phyloP scores from a whole-genome alignment of 1,140 invertebrate species.

The Tetramorium alpestre region DNA sequence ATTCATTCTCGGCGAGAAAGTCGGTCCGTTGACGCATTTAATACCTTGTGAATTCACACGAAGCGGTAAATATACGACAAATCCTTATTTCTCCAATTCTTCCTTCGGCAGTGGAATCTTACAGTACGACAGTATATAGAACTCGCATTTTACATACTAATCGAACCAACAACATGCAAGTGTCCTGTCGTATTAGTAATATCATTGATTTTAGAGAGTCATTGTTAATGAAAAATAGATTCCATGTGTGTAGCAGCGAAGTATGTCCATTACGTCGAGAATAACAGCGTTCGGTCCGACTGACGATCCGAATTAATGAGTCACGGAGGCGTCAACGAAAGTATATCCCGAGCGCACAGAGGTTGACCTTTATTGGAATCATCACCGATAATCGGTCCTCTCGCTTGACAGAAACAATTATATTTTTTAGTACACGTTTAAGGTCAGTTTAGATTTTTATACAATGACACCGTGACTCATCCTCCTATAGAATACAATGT shows the following conservation, averaged over 20 bases:
- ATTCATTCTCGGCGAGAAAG: slow-evolving; percentile 10
- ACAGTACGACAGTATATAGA: not conserved
- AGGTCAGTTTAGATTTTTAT: slow-evolving; percentile 84
- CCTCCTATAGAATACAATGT: slow-evolving; percentile 62
- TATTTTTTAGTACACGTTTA: slow-evolving; percentile 79
- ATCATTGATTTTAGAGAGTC: slow-evolving; percentile 57
- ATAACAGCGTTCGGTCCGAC: slow-evolving; percentile 56
- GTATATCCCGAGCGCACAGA: slow-evolving; percentile 65
- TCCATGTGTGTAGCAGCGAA: slow-evolving; percentile 41
- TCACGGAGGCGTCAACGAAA: slow-evolving; percentile 71
- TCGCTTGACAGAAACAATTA: slow-evolving; percentile 71
- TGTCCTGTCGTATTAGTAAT: slow-evolving; percentile 66
- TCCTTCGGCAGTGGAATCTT: slow-evolving; percentile 46
- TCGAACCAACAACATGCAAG: slow-evolving; percentile 33
- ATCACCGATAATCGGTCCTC: slow-evolving; percentile 57
- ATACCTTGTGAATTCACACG: slow-evolving; percentile 12
- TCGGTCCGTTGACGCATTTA: not conserved
- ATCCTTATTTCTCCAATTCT: slow-evolving; percentile 32
- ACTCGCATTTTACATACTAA: slow-evolving; percentile 25
- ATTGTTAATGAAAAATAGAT: slow-evolving; percentile 49
- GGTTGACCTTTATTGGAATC: slow-evolving; percentile 35
- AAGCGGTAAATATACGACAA: slow-evolving; percentile 6
- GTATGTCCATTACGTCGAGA: slow-evolving; percentile 49
- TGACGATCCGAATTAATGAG: slow-evolving; percentile 67
- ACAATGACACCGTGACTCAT: slow-evolving; percentile 78